Percentiles rank a stretch among this genome's conserved stretches.
These are phyloP conservation scores for Aphis gossypii DNA, from an alignment of 1,140 invertebrate species.

Conservation along the genomic window DNA sequence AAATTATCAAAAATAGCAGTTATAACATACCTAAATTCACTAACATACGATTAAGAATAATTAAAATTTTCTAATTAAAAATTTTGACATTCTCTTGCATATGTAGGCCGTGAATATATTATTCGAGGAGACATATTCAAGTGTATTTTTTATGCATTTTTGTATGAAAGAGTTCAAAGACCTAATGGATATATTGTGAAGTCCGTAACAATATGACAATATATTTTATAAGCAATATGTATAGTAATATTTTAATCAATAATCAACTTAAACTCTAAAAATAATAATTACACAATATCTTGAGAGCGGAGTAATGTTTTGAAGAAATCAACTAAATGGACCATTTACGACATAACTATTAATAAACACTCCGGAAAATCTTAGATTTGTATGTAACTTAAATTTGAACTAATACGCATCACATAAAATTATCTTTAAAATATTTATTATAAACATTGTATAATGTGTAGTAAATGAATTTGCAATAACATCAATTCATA, in stretches of 20 bases:
- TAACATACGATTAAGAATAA: not conserved
- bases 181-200: not conserved
- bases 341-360: not conserved
- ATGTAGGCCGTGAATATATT: not conserved
- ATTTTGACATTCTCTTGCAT: not conserved
- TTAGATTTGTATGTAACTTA: not conserved
- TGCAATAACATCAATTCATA: no score
- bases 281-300: not conserved
- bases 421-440: no score
- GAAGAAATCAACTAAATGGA: not conserved
- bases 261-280: not conserved
- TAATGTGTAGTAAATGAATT: no score
- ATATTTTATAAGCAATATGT: not conserved
- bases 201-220: not conserved
- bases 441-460: no score
- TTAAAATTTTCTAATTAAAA: not conserved
- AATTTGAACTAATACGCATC: no score
- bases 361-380: not conserved
- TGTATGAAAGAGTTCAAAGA: not conserved
- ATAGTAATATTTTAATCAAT: not conserved
- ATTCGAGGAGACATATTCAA: not conserved
- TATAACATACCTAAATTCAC: not conserved
- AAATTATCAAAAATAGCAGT: not conserved
- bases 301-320: not conserved
- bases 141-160: not conserved